A percentile compares a stretch with the other conserved stretches of the same genome.
Conservation (phyloP, 2,888 invertebrate genomes). For the Aphidius colemani region DNA sequence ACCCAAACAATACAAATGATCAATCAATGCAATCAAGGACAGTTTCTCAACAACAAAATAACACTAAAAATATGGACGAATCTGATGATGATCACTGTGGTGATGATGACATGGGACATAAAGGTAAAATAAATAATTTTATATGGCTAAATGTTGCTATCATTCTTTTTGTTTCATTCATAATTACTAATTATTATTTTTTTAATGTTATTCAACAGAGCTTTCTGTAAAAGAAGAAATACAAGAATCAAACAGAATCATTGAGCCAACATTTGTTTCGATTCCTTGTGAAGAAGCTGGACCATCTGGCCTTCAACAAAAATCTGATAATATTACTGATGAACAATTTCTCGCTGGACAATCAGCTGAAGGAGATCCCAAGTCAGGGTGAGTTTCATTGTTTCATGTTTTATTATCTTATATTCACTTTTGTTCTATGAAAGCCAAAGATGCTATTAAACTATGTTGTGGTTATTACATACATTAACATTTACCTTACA, state of each 20-base stretch:
- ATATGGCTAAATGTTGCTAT: neutral
- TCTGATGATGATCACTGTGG: conserved; percentile 55
- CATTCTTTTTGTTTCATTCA: neutral
- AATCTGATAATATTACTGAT: conserved; percentile 47
- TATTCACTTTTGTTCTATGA: conserved; percentile 22
- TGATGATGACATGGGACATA: conserved; percentile 55
- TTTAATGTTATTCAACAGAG: conserved; percentile 39
- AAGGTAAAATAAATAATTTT: conserved; percentile 40
- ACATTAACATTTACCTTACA: conserved; percentile 34
- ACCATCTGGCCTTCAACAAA: conserved; percentile 58
- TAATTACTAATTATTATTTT: neutral
- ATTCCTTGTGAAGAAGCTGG: conserved; percentile 58
- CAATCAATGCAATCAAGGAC: conserved; percentile 43
- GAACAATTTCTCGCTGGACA: conserved; percentile 41
- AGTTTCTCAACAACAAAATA: conserved; percentile 48
- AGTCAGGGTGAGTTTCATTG: conserved; percentile 58
- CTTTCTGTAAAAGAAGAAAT: conserved; percentile 57
- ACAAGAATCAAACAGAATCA: conserved; percentile 52
- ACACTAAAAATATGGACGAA: conserved; percentile 52
- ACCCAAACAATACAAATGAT: conserved; percentile 53
- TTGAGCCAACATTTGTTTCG: conserved; percentile 56
- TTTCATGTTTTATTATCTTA: conserved; percentile 7
- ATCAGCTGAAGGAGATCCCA: conserved; percentile 51
- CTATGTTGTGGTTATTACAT: conserved; percentile 53
- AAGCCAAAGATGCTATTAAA: conserved; percentile 51